Conservation (phyloP, 2,797 vertebrate species). For the Botia almorhae region DNA sequence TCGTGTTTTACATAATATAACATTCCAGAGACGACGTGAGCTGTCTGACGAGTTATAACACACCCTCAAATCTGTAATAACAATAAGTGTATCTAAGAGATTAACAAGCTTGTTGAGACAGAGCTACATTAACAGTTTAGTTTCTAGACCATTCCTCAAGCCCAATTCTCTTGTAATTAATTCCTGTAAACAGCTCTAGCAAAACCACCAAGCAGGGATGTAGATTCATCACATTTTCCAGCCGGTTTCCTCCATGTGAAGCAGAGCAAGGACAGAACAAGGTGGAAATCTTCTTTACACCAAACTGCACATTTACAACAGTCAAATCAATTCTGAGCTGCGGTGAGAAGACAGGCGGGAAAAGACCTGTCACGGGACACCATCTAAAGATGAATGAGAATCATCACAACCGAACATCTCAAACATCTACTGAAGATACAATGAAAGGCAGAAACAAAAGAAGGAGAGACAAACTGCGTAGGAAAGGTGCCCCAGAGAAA, state of each 20-base stretch:
- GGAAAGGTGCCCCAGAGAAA: constrained; percentile 49
- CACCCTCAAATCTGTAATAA: constrained; percentile 18
- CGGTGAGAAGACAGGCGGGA: constrained; percentile 8
- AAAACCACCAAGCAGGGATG: not conserved
- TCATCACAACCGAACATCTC: constrained; percentile 31
- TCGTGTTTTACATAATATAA: not conserved
- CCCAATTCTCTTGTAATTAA: not conserved
- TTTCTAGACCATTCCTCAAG: not conserved
- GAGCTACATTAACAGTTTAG: not conserved
- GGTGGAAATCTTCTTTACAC: constrained; percentile 49
- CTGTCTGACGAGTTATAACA: not conserved
- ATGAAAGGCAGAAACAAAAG: constrained; percentile 6
- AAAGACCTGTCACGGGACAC: constrained; percentile 50
- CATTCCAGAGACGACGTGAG: constrained; percentile 3
- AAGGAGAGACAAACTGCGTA: constrained; percentile 13
- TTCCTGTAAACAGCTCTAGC: not conserved
- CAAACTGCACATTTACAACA: constrained; percentile 29
- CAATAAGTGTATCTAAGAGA: not conserved
- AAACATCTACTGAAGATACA: constrained; percentile 41
- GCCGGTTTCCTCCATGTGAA: constrained; percentile 20
- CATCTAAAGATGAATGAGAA: constrained; percentile 41
- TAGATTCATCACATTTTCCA: constrained; percentile 6
- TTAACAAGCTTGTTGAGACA: not conserved
- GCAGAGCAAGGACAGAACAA: constrained; percentile 50
- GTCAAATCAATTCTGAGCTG: constrained; percentile 49